These are phyloP conservation scores for Philopedon plagiatum DNA, from an alignment of 2,888 invertebrate genomes.

Conservation along the genomic window DNA sequence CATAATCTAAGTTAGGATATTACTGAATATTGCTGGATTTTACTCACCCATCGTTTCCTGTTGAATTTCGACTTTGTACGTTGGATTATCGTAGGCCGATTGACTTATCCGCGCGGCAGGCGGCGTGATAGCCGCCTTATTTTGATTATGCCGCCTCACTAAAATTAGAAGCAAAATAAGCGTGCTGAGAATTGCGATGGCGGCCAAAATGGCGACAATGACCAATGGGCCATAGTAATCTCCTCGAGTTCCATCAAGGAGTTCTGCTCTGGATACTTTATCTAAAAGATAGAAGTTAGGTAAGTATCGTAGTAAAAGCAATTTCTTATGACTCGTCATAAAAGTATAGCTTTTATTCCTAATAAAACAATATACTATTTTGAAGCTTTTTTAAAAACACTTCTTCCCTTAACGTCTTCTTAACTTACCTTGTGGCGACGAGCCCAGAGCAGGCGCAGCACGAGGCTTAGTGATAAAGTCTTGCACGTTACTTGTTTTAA, in stretches of 20 bases:
- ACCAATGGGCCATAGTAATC: constrained; percentile 93
- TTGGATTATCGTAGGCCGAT: constrained; percentile 94
- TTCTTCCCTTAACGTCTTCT: no score
- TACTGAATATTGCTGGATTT: no score
- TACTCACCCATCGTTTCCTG: constrained; percentile 91
- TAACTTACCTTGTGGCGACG: constrained; percentile 65
- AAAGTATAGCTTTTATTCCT: neutral
- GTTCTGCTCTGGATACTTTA: constrained; percentile 69
- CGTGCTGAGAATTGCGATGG: constrained; percentile 86
- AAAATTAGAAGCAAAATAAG: constrained; percentile 85
- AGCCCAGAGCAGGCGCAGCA: constrained; percentile 69
- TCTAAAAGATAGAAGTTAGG: constrained; percentile 57
- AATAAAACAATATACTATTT: neutral
- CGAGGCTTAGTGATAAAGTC: constrained; percentile 89
- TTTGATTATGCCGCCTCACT: constrained; percentile 79
- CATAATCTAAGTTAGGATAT: no score
- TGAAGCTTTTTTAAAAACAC: no score
- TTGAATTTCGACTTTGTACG: constrained; percentile 94
- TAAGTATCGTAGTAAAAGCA: neutral
- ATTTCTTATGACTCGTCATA: no score
- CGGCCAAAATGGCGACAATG: constrained; percentile 89
- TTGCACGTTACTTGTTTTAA: constrained; percentile 91
- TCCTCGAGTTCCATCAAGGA: constrained; percentile 70
- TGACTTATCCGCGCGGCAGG: constrained; percentile 81
- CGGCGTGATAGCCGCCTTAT: constrained; percentile 83